Conservation (phyloP, 2,113 vertebrate species). For the Tetrax tetrax region DNA sequence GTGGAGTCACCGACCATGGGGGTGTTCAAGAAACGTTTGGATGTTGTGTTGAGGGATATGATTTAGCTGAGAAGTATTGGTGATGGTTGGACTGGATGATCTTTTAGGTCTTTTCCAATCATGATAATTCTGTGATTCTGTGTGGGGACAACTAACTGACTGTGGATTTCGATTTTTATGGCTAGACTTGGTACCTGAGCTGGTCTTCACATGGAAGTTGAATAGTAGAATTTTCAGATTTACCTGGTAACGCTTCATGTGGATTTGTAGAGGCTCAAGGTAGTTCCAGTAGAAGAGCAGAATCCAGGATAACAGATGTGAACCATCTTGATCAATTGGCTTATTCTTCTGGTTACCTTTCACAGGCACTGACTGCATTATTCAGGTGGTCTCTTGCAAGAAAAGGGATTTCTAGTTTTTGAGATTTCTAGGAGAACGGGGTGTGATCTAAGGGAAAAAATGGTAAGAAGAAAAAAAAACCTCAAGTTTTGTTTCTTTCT, state of each 20-base stretch:
- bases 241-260: background rate
- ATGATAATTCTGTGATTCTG: too few relatives aligned
- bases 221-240: background rate
- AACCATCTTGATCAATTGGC: background rate
- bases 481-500: background rate
- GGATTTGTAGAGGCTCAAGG: background rate
- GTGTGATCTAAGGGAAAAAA: background rate
- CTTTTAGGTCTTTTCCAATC: too few relatives aligned
- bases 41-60: too few relatives aligned
- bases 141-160: background rate
- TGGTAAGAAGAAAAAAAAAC: background rate
- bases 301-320: background rate
- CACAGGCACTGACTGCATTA: background rate
- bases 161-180: background rate
- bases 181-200: background rate
- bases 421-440: background rate
- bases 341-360: background rate
- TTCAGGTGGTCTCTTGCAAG: background rate
- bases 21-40: too few relatives aligned
- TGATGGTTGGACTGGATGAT: too few relatives aligned
- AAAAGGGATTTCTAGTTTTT: background rate
- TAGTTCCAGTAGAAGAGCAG: background rate
- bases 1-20: too few relatives aligned
- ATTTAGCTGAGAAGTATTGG: too few relatives aligned
- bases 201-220: background rate